Evolutionary conservation across 2,888 invertebrate genomes (phyloP), one percentile per base, ranked within the genome.

Genomic region (Meiosimyza decipiens): DNA sequence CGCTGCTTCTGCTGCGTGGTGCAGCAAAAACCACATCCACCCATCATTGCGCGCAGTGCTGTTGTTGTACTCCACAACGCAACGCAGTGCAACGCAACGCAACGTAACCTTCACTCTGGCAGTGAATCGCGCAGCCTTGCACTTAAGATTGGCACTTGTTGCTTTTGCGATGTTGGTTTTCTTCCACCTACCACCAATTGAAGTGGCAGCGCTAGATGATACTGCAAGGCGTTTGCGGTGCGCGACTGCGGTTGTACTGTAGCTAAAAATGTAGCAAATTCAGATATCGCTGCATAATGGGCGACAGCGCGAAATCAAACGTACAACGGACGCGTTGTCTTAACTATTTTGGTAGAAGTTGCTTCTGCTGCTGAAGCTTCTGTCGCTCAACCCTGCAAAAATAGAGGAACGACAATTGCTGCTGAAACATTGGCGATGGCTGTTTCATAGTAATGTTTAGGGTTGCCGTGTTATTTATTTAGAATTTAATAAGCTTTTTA

Each of bases 291-390:
- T 7, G 40, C 63, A 51, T 64, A 75, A 75, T 74, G 74, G 75
- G 76, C 77, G 76, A 78, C 74, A 76, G 75, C 72, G 65, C 72
- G 52, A 75, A 75, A 73, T 75, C 74, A 63, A 73, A 74, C 68
- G 64, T 51, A 70, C 67, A 22, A 51, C 28, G 9, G 18, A 47
- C 67, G 9, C 22, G 67, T 18, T 57, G n/a, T 67, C 40, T 40
- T 12, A 67, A 55, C 49, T 64, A 51, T 64, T 64, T 67, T 67
- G 55, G 55, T 47, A 22, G 57, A 67, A 16, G 54, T 54, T 54
- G 60, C 55, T 54, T 22, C 40, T 33, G 51, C 52, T n/a, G 51
- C 47, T 47, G 54, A 16, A 22, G 55, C 51, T 70, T 33, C 60
- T 60, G 60, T 60, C 69, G 69, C 50, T 59, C 69, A 70, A 51